Conservation (phyloP, 2,888 invertebrate genomes). For the Pachycephus smyrnensis region DNA sequence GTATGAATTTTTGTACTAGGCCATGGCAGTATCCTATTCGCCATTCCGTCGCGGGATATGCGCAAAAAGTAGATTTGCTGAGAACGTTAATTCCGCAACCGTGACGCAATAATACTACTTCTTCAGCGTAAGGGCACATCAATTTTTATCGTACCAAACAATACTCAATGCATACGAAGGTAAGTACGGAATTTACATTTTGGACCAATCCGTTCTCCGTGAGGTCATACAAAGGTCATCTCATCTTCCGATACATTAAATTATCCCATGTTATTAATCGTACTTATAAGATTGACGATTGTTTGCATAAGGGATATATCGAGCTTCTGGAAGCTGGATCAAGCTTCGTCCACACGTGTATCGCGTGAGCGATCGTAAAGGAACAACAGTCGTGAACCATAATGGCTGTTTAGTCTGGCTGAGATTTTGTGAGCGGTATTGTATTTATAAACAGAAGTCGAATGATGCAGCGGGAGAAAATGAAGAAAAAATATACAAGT, state of each 20-base stretch:
- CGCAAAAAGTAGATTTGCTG: slow-evolving; percentile 2
- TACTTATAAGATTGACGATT: neutral
- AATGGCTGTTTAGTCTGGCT: slow-evolving; percentile 37
- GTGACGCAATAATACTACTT: slow-evolving; percentile 24
- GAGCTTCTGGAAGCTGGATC: neutral
- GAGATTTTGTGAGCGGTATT: slow-evolving; percentile 27
- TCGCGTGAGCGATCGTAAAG: neutral
- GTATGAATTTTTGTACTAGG: slow-evolving; percentile 39
- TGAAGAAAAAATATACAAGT: neutral
- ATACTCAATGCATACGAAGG: neutral
- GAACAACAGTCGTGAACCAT: neutral
- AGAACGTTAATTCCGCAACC: neutral
- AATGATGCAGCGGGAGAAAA: neutral
- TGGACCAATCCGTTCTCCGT: neutral
- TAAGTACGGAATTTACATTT: neutral
- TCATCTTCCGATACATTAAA: neutral
- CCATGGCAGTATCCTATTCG: slow-evolving; percentile 6
- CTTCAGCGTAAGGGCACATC: neutral
- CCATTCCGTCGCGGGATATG: slow-evolving; percentile 10
- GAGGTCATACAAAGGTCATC: neutral
- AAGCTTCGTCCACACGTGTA: neutral
- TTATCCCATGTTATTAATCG: neutral
- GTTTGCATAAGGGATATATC: neutral
- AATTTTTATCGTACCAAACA: neutral
- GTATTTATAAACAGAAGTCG: neutral